Evolutionary conservation across 2,888 invertebrate genomes (phyloP).

Genomic region (Xestia sexstrigata): DNA sequence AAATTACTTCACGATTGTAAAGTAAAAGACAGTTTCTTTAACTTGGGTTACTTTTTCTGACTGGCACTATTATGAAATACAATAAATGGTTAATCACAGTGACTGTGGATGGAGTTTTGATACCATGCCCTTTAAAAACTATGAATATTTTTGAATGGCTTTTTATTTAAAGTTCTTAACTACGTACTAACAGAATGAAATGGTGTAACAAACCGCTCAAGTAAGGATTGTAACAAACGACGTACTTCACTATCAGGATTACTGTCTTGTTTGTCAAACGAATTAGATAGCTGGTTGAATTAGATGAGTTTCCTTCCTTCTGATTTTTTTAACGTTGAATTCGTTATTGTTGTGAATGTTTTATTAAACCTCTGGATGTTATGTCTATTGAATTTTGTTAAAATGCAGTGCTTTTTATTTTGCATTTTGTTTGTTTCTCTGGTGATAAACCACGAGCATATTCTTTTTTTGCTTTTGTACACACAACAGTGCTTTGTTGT

Average conservation of each 20-base stretch:
- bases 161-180: neutral
- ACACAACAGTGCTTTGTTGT: neutral
- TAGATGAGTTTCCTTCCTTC: neutral
- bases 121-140: neutral
- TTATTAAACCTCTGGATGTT: neutral
- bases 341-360: neutral
- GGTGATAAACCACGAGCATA: neutral
- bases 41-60: neutral
- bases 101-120: neutral
- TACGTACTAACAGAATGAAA: neutral
- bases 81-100: neutral
- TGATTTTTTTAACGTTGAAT: neutral
- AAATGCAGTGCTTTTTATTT: neutral
- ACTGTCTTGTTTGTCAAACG: slow-evolving; percentile 27
- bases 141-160: too few relatives aligned
- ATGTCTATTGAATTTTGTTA: neutral
- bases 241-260: slow-evolving; percentile 14
- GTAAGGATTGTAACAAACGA: slow-evolving; percentile 10
- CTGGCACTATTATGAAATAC: neutral
- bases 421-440: neutral
- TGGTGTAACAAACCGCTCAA: neutral
- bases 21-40: neutral
- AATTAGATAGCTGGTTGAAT: slow-evolving; percentile 11
- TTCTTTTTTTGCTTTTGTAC: neutral
- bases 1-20: neutral